Conservation (phyloP, 2,113 vertebrate species). For the Nibea coibor region DNA sequence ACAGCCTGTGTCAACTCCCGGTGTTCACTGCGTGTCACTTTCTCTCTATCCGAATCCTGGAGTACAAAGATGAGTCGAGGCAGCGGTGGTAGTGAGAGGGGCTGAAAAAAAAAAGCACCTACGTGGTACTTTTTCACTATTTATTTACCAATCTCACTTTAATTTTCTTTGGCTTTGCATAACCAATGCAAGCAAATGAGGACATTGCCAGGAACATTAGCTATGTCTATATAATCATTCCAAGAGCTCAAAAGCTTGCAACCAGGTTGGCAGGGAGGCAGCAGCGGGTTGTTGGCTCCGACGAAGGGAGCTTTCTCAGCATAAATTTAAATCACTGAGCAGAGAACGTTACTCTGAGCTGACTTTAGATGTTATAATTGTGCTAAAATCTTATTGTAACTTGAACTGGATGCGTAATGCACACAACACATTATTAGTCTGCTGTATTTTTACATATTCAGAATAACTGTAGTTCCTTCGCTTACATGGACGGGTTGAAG, state of each 20-base stretch:
- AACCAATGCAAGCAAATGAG: constrained; percentile 15
- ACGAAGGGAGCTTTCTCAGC: constrained; percentile 33
- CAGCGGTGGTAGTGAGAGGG: constrained; percentile 1
- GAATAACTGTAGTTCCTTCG: background rate
- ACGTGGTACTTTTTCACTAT: background rate
- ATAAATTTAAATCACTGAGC: constrained; percentile 39
- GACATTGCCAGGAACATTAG: constrained; percentile 23
- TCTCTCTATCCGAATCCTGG: constrained; percentile 35
- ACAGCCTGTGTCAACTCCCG: constrained; percentile 45
- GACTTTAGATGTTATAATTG: constrained; percentile 37
- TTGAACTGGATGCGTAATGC: background rate
- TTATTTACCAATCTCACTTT: constrained; percentile 4
- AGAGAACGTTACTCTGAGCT: constrained; percentile 36
- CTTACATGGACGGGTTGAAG: background rate
- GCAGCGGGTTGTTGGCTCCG: constrained; percentile 26
- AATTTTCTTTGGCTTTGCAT: background rate
- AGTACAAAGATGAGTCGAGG: constrained; percentile 8
- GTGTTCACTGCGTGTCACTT: constrained; percentile 53
- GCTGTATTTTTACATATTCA: background rate
- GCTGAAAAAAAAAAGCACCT: background rate
- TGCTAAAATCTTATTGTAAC: constrained; percentile 1
- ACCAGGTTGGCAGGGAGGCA: constrained; percentile 50
- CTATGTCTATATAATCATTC: constrained; percentile 26
- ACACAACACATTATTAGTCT: background rate
- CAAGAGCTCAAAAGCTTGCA: constrained; percentile 38